Percentiles rank a stretch among this genome's conserved stretches.
phyloP scores from a whole-genome alignment of 2,797 vertebrate species.

The Novumbra hubbsi region DNA sequence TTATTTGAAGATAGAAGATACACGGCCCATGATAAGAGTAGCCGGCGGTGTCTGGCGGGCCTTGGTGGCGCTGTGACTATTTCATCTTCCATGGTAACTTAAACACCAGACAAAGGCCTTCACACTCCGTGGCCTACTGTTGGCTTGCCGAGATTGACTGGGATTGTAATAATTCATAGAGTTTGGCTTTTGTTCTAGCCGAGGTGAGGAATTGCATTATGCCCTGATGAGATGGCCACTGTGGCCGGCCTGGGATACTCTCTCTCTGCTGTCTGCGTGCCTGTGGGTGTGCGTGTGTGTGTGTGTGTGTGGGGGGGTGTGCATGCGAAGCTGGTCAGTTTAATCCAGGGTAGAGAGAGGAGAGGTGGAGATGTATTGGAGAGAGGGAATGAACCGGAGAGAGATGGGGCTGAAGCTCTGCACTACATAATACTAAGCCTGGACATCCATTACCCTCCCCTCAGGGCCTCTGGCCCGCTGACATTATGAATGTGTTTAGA shows the following conservation, averaged over 20 bases:
- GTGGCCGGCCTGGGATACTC: constrained; percentile 41
- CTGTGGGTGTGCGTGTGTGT: too few relatives aligned
- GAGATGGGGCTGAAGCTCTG: constrained; percentile 30
- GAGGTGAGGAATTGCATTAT: constrained; percentile 77
- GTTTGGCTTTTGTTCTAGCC: constrained; percentile 72
- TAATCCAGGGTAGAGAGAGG: constrained; percentile 45
- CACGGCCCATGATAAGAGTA: constrained; percentile 69
- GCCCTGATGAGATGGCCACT: constrained; percentile 70
- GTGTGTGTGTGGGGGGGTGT: too few relatives aligned
- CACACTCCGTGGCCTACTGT: constrained; percentile 74
- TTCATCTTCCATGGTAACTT: constrained; percentile 89
- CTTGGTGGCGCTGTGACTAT: constrained; percentile 71
- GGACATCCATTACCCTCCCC: constrained; percentile 19
- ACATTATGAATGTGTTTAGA: constrained; percentile 37
- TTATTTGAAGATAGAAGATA: constrained; percentile 82
- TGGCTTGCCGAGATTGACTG: constrained; percentile 76
- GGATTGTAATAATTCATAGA: constrained; percentile 88
- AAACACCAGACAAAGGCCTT: constrained; percentile 79
- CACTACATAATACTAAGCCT: constrained; percentile 41
- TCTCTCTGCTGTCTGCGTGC: constrained; percentile 36
- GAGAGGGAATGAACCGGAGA: constrained; percentile 19
- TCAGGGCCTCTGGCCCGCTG: constrained; percentile 22
- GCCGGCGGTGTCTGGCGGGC: constrained; percentile 49
- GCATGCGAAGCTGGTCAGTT: constrained; percentile 25
- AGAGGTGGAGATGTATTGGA: background rate